Percentiles rank a stretch among this genome's conserved stretches.
These are phyloP conservation scores for Isurus oxyrinchus DNA, from an alignment of 2,113 vertebrate genomes.

Conservation along the genomic window DNA sequence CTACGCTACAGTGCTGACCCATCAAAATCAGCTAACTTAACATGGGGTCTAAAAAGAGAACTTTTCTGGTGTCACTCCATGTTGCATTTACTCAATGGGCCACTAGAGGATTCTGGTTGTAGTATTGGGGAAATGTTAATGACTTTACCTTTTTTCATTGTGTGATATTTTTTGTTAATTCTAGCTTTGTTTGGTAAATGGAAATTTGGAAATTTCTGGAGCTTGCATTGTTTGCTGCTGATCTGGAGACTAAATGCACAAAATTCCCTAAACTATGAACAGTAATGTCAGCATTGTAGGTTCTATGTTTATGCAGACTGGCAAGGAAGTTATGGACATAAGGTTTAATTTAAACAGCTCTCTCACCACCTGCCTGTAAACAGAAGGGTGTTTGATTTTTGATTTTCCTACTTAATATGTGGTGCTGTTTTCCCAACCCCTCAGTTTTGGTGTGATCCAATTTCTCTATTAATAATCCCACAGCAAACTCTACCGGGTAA, in stretches of 20 bases:
- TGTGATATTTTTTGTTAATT: neutral
- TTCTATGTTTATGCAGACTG: neutral
- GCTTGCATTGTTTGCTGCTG: neutral
- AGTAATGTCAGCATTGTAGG: neutral
- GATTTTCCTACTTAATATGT: too few relatives aligned
- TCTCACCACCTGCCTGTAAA: too few relatives aligned
- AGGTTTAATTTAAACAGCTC: too few relatives aligned
- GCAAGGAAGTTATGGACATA: neutral
- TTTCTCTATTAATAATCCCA: too few relatives aligned
- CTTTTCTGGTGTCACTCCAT: neutral
- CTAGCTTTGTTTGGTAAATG: neutral
- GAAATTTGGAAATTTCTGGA: neutral
- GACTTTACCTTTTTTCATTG: neutral
- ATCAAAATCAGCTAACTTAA: neutral
- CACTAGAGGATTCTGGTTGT: neutral
- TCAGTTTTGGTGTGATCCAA: too few relatives aligned
- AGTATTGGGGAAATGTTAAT: neutral
- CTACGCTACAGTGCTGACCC: neutral
- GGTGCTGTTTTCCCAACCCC: too few relatives aligned
- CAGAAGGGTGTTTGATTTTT: too few relatives aligned
- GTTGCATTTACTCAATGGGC: neutral
- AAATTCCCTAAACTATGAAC: neutral
- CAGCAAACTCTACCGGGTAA: too few relatives aligned
- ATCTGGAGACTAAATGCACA: neutral
- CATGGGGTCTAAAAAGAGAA: neutral